Evolutionary conservation across 2,888 invertebrate genomes (phyloP).

Genomic region (Lepeophtheirus nordmannii): DNA sequence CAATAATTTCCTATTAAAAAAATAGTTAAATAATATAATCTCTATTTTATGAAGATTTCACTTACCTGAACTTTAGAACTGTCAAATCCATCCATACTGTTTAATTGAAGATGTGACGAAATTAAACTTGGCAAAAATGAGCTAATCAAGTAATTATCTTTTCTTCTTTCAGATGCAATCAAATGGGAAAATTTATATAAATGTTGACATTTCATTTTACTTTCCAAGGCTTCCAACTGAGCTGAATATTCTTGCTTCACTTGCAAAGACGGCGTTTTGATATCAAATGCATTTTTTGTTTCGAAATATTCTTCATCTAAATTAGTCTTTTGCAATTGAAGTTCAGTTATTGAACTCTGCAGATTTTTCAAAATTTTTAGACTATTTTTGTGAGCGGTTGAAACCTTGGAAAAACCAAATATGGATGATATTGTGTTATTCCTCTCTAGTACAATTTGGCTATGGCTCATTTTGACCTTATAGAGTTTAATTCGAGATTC

Average conservation of each 20-base stretch:
- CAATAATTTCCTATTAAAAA: background rate
- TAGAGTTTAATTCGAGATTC: background rate
- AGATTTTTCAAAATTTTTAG: background rate
- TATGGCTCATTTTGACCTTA: background rate
- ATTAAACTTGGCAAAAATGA: background rate
- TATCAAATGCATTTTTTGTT: background rate
- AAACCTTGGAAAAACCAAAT: background rate
- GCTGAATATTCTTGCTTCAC: background rate
- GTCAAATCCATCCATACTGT: background rate
- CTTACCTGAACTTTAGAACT: background rate
- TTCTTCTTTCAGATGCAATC: background rate
- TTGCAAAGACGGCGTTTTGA: background rate
- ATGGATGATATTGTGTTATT: background rate
- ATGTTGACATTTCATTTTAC: background rate
- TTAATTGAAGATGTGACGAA: background rate
- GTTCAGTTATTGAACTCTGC: background rate
- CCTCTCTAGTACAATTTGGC: background rate
- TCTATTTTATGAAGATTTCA: background rate
- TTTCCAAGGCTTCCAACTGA: slow-evolving; percentile 1
- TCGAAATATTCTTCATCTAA: background rate
- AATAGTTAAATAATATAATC: background rate
- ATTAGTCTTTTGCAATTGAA: background rate
- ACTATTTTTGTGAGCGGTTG: background rate
- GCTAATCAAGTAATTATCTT: background rate
- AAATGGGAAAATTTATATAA: background rate